A percentile compares a stretch with the other conserved stretches of the same genome.
Conservation (phyloP, 2,113 vertebrate genomes). For the Actinemys pallida region DNA sequence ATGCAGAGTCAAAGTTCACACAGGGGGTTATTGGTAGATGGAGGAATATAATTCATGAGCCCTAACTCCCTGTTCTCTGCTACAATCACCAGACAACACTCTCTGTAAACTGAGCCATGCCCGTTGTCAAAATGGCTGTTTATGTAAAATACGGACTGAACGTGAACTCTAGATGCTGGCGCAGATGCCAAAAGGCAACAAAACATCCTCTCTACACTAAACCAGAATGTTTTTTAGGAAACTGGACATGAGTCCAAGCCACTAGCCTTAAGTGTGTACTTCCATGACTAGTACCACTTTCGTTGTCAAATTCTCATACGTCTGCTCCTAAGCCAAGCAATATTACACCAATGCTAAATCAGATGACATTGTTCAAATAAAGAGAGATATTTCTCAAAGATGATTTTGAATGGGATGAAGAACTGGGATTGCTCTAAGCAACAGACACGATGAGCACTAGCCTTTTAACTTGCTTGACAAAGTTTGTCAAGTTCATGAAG, state of each 20-base stretch:
- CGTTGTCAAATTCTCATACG: fast-evolving
- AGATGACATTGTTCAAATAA: neutral
- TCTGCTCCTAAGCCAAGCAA: neutral
- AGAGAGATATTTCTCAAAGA: neutral
- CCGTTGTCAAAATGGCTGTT: neutral
- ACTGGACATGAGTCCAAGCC: neutral
- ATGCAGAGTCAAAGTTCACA: neutral
- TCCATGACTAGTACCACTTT: neutral
- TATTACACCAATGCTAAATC: fast-evolving
- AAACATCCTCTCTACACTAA: neutral
- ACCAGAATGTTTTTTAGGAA: neutral
- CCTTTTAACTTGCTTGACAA: neutral
- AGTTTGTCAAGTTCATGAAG: fast-evolving
- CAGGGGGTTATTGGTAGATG: neutral
- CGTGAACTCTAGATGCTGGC: neutral
- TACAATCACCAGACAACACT: neutral
- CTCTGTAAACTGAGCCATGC: neutral
- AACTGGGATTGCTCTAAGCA: neutral
- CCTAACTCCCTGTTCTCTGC: neutral
- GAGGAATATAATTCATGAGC: neutral
- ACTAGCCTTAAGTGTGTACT: fast-evolving
- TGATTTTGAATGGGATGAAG: neutral
- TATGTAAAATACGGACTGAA: neutral
- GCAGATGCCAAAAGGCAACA: neutral
- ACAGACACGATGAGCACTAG: fast-evolving